Evolutionary conservation across 2,797 vertebrate species (phyloP).

Genomic region (Ibycter americanus): DNA sequence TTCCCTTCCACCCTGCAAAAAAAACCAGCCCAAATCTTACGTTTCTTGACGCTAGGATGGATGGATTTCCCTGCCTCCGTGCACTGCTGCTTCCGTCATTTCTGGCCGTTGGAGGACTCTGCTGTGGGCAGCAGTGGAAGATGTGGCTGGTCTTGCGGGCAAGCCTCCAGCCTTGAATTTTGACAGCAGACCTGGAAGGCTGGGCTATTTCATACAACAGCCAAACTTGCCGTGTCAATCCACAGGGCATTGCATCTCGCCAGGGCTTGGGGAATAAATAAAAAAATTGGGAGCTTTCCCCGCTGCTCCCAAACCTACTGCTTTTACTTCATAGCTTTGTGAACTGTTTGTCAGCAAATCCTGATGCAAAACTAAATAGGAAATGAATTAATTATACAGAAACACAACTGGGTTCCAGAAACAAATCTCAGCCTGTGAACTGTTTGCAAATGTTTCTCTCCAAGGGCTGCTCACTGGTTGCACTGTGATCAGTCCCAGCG

Average conservation of each 20-base stretch:
- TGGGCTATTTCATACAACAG: neutral
- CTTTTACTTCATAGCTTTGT: neutral
- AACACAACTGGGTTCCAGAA: neutral
- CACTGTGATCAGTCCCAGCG: neutral
- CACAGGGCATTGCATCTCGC: neutral
- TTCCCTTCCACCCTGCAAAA: neutral
- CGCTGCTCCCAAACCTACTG: neutral
- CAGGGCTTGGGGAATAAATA: neutral
- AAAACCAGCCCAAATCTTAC: fast-evolving
- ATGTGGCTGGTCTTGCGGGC: neutral
- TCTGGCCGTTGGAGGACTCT: neutral
- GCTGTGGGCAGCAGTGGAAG: neutral
- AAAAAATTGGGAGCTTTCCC: neutral
- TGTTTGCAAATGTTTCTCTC: neutral
- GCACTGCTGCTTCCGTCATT: fast-evolving
- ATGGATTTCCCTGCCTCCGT: neutral
- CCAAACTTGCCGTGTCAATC: neutral
- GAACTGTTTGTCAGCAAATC: slow-evolving; percentile 7
- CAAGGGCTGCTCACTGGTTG: neutral
- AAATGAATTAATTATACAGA: slow-evolving; percentile 4
- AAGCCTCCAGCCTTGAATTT: neutral
- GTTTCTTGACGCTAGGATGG: neutral
- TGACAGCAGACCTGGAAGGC: neutral
- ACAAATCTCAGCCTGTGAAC: neutral
- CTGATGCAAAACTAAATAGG: neutral